Evolutionary conservation across 2,113 vertebrate genomes (phyloP).

Genomic region (Stigmatopora nigra): DNA sequence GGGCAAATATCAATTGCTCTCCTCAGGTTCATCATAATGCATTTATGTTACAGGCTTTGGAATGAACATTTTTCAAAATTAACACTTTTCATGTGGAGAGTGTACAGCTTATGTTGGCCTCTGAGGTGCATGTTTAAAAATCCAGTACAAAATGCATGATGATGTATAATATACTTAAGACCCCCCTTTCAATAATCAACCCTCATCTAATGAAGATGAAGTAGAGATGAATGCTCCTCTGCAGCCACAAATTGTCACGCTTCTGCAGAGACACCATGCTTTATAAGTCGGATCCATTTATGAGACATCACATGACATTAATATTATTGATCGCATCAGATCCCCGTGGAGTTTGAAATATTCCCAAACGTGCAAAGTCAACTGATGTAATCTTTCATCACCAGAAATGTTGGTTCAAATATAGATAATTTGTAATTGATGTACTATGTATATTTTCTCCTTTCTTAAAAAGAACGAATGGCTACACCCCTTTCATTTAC

Average conservation of each 20-base stretch:
- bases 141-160: constrained; percentile 1
- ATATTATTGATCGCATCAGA: neutral
- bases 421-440: neutral
- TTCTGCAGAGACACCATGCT: constrained; percentile 1
- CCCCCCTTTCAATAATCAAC: neutral
- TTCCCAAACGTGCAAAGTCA: neutral
- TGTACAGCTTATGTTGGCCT: neutral
- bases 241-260: constrained; percentile 1
- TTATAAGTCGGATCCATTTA: constrained; percentile 2
- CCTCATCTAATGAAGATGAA: neutral
- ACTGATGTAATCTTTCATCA: neutral
- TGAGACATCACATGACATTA: neutral
- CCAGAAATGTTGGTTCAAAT: neutral
- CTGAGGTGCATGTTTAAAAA: neutral
- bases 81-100: neutral
- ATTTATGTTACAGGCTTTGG: neutral
- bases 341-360: neutral
- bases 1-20: neutral
- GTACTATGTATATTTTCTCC: neutral
- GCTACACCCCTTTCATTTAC: too few species aligned
- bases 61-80: neutral
- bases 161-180: neutral
- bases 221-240: neutral
- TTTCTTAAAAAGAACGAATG: neutral
- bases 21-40: neutral